phyloP scores from a whole-genome alignment of 2,888 invertebrate species.

The Cephus pulcher region DNA sequence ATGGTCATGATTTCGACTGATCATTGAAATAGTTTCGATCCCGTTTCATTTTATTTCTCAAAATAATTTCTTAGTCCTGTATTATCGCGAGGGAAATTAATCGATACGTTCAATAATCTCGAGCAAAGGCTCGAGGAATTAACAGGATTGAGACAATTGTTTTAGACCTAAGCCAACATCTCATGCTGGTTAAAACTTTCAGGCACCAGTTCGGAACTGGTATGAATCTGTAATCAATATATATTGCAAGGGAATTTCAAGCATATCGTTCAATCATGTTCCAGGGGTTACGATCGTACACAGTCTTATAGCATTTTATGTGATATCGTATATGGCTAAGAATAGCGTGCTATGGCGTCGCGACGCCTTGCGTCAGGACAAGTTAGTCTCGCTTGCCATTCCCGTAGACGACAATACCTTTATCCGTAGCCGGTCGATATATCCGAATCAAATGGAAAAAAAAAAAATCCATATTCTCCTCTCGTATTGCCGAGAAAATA shows the following conservation, averaged over 20 bases:
- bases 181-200: background rate
- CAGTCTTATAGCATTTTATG: conserved; percentile 38
- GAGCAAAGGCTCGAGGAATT: background rate
- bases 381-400: background rate
- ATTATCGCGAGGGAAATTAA: background rate
- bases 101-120: background rate
- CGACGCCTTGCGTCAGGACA: background rate
- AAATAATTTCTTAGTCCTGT: background rate
- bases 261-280: conserved; percentile 30
- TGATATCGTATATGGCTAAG: background rate
- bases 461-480: background rate
- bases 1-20: background rate
- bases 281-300: conserved; percentile 26
- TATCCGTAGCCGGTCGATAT: background rate
- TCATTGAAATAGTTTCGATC: background rate
- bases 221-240: background rate
- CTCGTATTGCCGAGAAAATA: background rate
- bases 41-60: background rate
- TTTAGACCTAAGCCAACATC: background rate
- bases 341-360: background rate
- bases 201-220: background rate
- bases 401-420: background rate
- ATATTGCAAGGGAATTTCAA: background rate
- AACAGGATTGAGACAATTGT: background rate
- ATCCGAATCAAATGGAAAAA: background rate